Base-by-base conservation (phyloP, 2,797 vertebrate species). In the Gambelia wislizenii region DNA sequence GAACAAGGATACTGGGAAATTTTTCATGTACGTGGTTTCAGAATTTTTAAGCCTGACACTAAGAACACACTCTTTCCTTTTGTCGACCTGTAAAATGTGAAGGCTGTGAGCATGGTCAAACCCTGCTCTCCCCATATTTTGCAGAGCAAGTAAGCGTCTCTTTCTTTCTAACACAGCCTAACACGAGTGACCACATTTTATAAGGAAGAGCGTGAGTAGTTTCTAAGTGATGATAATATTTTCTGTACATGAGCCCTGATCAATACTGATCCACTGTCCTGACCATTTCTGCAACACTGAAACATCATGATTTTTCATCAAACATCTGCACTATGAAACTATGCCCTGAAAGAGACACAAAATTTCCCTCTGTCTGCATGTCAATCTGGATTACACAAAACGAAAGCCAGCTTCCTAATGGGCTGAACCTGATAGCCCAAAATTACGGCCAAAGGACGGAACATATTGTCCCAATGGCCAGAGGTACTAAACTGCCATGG, bases 331-430 rank as follows among this genome's bases (percentile, higher is more conserved):
- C 44, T 12, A 27, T 1, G n/a, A 91, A 90, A 0, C 0, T 54
- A n/a, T 75, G 52, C 9, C 47, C 4, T 4, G 44, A 85, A 91
- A 75, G 27, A 84, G 42, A 52, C 44, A 76, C 54, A 83, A 83
- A 54, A 76, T 67, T 54, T 81, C 30, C 75, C 36, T 22, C 64
- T 91, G 82, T 69, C 52, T 86, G 81, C 52, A 87, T 64, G 89
- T 92, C 86, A 84, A 27, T 78, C 44, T 77, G 27, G 0, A 2
- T 86, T 86, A 93, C 0, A 20, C 25, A 88, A 18, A 47, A 93
- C 89, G 44, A 84, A 89, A 86, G 64, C 81, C 76, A 84, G 89
- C 70, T 87, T 93, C 72, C 87, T 61, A 91, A 89, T 39, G 88
- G 0, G 0, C 61, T 85, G 91, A 94, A 93, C 88, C 61, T 85